Conservation (phyloP, 2,797 vertebrate species). For the Gymnopithys bicolor region DNA sequence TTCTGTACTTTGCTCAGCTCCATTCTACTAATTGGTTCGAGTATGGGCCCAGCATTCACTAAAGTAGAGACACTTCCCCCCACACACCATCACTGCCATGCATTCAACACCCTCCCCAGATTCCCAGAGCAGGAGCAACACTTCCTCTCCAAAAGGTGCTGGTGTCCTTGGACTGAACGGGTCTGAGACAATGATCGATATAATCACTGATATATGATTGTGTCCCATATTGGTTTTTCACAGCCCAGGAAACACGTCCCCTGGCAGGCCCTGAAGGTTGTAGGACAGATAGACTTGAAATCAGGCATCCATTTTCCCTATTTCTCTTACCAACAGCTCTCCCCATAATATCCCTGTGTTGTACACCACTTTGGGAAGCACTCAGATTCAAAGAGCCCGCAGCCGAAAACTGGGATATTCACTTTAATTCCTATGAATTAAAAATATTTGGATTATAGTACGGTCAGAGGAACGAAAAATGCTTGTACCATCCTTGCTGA, state of each 20-base stretch:
- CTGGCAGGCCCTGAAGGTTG: conserved; percentile 61
- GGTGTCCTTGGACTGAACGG: conserved; percentile 34
- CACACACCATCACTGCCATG: fast-evolving
- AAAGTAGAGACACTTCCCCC: background rate
- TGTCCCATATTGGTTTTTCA: conserved; percentile 66
- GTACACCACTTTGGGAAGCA: background rate
- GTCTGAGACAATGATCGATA: conserved; percentile 58
- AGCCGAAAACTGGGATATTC: background rate
- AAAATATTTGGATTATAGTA: background rate
- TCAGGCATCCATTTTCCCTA: conserved; percentile 28
- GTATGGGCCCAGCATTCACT: background rate
- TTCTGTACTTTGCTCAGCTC: conserved; percentile 40
- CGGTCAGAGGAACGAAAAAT: background rate
- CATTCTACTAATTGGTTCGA: conserved; percentile 55
- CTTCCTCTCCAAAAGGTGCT: conserved; percentile 18
- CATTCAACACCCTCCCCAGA: background rate
- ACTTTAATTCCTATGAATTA: background rate
- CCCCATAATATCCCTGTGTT: background rate
- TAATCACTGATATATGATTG: conserved; percentile 46
- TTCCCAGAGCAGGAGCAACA: background rate
- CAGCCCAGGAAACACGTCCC: conserved; percentile 62
- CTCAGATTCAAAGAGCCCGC: background rate
- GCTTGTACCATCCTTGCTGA: background rate
- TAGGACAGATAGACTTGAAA: conserved; percentile 49
- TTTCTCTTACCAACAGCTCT: background rate